These are phyloP conservation scores for Sycobia sp. DNA, from an alignment of 1,140 invertebrate species.

Conservation along the genomic window DNA sequence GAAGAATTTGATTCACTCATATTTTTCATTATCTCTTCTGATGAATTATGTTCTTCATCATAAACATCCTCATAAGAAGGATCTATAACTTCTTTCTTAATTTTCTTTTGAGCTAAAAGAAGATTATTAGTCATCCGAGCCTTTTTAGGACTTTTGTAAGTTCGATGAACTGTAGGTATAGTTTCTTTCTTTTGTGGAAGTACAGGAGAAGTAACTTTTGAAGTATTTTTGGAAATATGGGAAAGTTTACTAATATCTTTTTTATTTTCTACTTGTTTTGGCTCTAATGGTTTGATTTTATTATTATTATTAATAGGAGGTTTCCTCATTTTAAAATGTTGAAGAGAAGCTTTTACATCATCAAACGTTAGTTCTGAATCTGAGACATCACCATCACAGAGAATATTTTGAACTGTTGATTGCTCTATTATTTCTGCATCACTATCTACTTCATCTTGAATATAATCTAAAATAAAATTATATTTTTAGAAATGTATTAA, in stretches of 20 bases:
- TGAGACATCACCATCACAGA: conserved; percentile 50
- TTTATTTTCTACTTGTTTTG: conserved; percentile 4
- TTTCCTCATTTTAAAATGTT: conserved; percentile 36
- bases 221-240: background rate
- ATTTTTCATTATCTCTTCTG: conserved; percentile 4
- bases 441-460: conserved; percentile 32
- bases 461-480: conserved; percentile 3
- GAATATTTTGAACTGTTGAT: conserved; percentile 56
- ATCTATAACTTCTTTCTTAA: conserved; percentile 20
- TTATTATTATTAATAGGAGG: background rate
- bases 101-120: conserved; percentile 1
- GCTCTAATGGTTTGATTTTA: conserved; percentile 26
- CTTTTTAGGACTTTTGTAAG: conserved; percentile 17
- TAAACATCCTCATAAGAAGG: background rate
- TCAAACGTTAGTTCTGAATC: conserved; percentile 58
- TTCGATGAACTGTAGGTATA: background rate
- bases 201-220: background rate
- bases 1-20: background rate
- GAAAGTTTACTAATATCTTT: conserved; percentile 17
- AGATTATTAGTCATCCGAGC: conserved; percentile 15
- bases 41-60: background rate
- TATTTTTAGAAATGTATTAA: conserved; percentile 1
- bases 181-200: background rate
- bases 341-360: conserved; percentile 49
- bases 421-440: conserved; percentile 49